These are phyloP conservation scores for Bovichtus diacanthus DNA, from an alignment of 2,797 vertebrate genomes.

Conservation along the genomic window DNA sequence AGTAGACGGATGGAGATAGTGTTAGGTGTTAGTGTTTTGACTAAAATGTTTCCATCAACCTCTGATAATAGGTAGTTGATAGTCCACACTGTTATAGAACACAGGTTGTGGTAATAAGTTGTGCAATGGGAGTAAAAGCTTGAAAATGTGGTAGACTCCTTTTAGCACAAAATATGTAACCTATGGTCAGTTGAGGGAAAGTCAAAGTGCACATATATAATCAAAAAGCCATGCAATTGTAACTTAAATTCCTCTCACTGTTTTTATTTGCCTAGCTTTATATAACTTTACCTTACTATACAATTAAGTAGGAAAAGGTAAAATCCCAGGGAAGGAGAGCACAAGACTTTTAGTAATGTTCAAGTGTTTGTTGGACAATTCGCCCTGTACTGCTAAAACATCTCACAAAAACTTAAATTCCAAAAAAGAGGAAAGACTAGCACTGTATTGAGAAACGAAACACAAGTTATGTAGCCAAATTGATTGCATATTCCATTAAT, in stretches of 20 bases:
- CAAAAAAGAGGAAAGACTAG: background rate
- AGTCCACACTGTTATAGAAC: background rate
- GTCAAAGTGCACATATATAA: background rate
- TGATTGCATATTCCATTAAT: slow-evolving; percentile 11
- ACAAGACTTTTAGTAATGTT: background rate
- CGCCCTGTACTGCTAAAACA: background rate
- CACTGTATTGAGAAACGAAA: background rate
- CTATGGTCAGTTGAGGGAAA: background rate
- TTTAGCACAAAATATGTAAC: background rate
- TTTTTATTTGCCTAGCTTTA: background rate
- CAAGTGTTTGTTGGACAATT: background rate
- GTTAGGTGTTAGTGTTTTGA: background rate
- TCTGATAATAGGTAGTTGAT: background rate
- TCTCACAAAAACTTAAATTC: background rate
- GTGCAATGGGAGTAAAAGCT: background rate
- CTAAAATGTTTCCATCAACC: background rate
- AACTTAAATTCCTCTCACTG: background rate
- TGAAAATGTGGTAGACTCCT: background rate
- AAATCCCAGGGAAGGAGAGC: background rate
- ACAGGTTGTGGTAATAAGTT: background rate
- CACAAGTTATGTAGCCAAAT: background rate
- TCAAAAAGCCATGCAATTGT: background rate
- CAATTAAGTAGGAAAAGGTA: background rate
- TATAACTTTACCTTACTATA: background rate
- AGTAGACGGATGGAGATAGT: background rate